Evolutionary conservation across 1,140 invertebrate species (phyloP), one percentile per base, ranked within the genome.

Genomic region (Druon quercuslanigerum): DNA sequence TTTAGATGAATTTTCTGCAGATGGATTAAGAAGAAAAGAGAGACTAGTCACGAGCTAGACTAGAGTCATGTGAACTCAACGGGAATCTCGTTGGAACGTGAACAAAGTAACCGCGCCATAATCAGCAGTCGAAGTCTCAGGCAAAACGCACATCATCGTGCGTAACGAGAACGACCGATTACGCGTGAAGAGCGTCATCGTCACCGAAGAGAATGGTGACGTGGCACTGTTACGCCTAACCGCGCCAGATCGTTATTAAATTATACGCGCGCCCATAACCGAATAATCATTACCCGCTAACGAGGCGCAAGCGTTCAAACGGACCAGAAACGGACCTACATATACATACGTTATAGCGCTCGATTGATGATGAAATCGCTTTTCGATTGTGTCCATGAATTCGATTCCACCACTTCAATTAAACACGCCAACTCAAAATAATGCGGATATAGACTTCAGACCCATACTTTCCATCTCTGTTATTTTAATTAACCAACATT

Each of bases 121-220:
- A 79, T 80, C 77, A 76, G 71, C 77, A 78, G 75, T 81, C 82
- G 80, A 79, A 83, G 82, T 86, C 84, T 85, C 86, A 82, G 83
- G 86, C 87, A 88, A 91, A 90, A 90, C 87, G 88, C 89, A 83
- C 85, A 90, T 91, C 90, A 91, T 91, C 87, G 87, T 80, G 87
- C 87, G 87, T 91, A 91, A 91, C 90, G 90, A 90, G 90, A 91
- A 91, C 90, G 90, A 90, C 88, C 89, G 89, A 91, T 91, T 90
- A 90, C 88, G 84, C 83, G 79, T 84, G 80, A 83, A 83, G 84
- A 86, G 84, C 85, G 88, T 87, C 86, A 80, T 86, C 79, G 82
- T 86, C 82, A 79, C 79, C 80, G 79, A 86, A 81, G 81, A 83
- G 78, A 85, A 80, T 84, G 85, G 86, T 87, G 88, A 87, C 88